Evolutionary conservation across 2,113 vertebrate species (phyloP).

Genomic region (Albula goreensis): DNA sequence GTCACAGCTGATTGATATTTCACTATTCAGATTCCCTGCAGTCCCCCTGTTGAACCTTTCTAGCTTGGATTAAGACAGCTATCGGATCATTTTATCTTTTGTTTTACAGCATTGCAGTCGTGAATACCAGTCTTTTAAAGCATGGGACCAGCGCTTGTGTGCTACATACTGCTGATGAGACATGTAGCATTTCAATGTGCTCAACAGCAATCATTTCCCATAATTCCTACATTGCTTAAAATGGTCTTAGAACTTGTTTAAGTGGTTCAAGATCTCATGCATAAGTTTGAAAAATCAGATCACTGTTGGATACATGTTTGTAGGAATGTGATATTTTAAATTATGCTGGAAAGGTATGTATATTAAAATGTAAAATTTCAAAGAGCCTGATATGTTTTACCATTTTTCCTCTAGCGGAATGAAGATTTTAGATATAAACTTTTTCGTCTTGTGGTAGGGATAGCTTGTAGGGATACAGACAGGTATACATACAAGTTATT

Average conservation of each 20-base stretch:
- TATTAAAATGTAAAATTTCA: conserved; percentile 70
- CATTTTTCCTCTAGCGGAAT: conserved; percentile 53
- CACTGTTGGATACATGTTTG: conserved; percentile 41
- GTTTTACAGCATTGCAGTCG: conserved; percentile 54
- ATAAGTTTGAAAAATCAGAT: conserved; percentile 24
- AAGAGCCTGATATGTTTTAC: conserved; percentile 66
- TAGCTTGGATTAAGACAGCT: conserved; percentile 34
- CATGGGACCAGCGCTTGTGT: conserved; percentile 61
- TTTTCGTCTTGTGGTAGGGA: conserved; percentile 35
- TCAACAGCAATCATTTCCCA: conserved; percentile 35
- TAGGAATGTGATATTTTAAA: conserved; percentile 58
- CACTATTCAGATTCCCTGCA: background rate
- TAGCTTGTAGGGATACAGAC: conserved; percentile 34
- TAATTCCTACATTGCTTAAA: conserved; percentile 35
- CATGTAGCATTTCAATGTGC: conserved; percentile 40
- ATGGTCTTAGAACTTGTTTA: conserved; percentile 11
- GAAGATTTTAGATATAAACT: conserved; percentile 54
- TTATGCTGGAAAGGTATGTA: conserved; percentile 64
- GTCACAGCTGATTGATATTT: conserved; percentile 4
- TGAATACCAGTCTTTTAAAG: conserved; percentile 46
- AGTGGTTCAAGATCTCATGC: conserved; percentile 20
- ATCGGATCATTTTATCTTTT: conserved; percentile 53
- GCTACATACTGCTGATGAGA: conserved; percentile 44
- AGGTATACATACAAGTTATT: conserved; percentile 41
- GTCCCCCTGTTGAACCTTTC: conserved; percentile 2